Evolutionary conservation across 2,888 invertebrate species (phyloP).

Genomic region (Euspilapteryx auroguttella): DNA sequence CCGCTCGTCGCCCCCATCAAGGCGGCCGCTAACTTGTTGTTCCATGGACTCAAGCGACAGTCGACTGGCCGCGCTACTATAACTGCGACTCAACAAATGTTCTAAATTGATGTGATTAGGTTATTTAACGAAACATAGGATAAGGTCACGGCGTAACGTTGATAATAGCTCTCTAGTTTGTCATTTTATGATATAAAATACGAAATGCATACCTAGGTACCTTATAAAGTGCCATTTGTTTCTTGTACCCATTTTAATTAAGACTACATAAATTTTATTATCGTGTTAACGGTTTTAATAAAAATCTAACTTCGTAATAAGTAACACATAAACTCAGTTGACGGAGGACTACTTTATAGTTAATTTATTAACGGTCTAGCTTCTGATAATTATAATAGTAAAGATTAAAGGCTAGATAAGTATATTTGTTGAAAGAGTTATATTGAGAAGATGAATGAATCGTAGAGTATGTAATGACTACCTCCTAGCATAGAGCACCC

Average conservation of each 20-base stretch:
- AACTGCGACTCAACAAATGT: slow-evolving; percentile 59
- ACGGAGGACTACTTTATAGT: no score
- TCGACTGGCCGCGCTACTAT: slow-evolving; percentile 40
- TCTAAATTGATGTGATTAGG: slow-evolving; percentile 60
- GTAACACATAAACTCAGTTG: no score
- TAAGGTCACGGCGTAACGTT: slow-evolving; percentile 52
- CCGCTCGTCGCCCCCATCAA: slow-evolving; percentile 52
- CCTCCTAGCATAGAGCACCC: background rate
- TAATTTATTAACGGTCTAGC: slow-evolving; percentile 14
- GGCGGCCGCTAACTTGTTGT: slow-evolving; percentile 70
- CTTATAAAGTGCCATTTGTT: slow-evolving; percentile 43
- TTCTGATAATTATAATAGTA: slow-evolving; percentile 23
- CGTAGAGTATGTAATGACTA: slow-evolving; percentile 20
- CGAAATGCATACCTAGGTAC: slow-evolving; percentile 34
- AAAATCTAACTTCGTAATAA: no score
- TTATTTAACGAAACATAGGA: slow-evolving; percentile 39
- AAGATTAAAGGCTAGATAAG: slow-evolving; percentile 16
- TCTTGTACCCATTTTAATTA: slow-evolving; percentile 46
- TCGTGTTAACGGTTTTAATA: slow-evolving; percentile 10
- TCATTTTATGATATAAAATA: slow-evolving; percentile 54
- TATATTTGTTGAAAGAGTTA: slow-evolving; percentile 14
- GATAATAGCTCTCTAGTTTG: slow-evolving; percentile 49
- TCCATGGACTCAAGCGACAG: slow-evolving; percentile 65
- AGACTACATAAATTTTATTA: slow-evolving; percentile 21
- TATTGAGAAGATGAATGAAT: slow-evolving; percentile 17